Base-by-base conservation (phyloP, 2,113 vertebrate genomes). In the Eira barbara region DNA sequence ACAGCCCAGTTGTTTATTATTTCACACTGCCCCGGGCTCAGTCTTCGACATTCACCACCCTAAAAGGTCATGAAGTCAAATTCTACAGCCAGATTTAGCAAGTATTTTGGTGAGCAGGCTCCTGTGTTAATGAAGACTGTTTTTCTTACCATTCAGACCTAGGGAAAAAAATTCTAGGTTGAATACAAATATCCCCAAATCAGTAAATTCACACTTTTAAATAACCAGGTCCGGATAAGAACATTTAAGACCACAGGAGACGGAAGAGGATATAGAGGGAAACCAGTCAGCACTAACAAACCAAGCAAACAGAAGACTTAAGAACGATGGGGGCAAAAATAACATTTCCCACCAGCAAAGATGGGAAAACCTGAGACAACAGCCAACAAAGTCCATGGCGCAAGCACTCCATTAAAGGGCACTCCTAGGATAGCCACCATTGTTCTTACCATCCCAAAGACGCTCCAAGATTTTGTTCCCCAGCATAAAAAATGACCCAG, bases 1-100 rank as follows among this genome's bases (percentile, higher is more conserved):
- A 94, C 84, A 89, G 95, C 92, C 94, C 94, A 92, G 94, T 97
- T 98, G 98, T 98, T 98, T 98, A 97, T 97, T 98, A 98, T 98
- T 98, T 98, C 98, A 98, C 95, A 55, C 91, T 21, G 36, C 92
- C 76, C 69, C 23, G 45, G 94, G 95, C 96, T 97, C 92, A 84
- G 88, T 92, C 95, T 98, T 97, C 97, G 97, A 98, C 97, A 94
- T 97, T 92, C 87, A 69, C 97, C 86, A 97, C 92, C 97, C 97
- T 96, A 57, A 89, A 97, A 98, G 98, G 97, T 98, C 98, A 97
- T 10, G n/a, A 95, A 97, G 98, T 98, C 97, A 98, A 97, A 98
- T 96, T 97, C 97, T 98, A 86, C 55, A 94, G 97, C 95, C 92
- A 98, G 96, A 95, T 94, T 98, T 94, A 97, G 96, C 95, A 95